Base-by-base conservation (phyloP, 2,888 invertebrate species). In the Elegia similella region DNA sequence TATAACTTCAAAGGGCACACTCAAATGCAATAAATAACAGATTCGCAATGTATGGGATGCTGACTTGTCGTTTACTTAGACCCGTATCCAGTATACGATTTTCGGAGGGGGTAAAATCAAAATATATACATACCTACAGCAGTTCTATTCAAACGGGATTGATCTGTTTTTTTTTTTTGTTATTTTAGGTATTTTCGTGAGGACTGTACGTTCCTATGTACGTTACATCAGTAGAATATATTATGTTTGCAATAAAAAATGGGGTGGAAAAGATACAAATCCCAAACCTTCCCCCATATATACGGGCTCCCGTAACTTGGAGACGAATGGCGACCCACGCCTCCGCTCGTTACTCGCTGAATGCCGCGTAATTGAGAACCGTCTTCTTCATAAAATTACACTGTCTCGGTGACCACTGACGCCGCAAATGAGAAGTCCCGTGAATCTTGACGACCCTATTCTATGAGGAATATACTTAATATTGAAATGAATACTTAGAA, bases 351-450 rank as follows among this genome's bases (percentile, higher is more conserved):
- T 84, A 80, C 69, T 60, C 60, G 60, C 62, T 84, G 86, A 86
- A 86, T 82, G 70, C 76, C 59, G 59, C 72, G 79, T 82, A 84
- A 87, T 83, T 83, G 78, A 82, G 76, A 70, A 73, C 73, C 67
- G 71, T 76, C 66, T 72, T 74, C 75, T 79, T 78, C 69, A 70
- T 65, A 67, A 78, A 78, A 79, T 80, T 73, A 73, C 68, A 68
- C 65, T 66, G 69, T 73, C 75, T 70, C 59, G 62, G 70, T 78
- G 73, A 75, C 75, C 76, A 63, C 71, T 60, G 58, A 61, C 59
- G 55, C 44, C 57, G 59, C 67, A 71, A 72, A 66, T 66, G 66
- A 68, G 54, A 53, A 54, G 59, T 57, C 58, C 61, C 59, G 34
- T 34, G 16, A 50, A 34, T 50, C 10, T 30, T 34, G 17, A 55